Evolutionary conservation across 2,888 invertebrate species (phyloP).

Genomic region (Hybos culiciformis): DNA sequence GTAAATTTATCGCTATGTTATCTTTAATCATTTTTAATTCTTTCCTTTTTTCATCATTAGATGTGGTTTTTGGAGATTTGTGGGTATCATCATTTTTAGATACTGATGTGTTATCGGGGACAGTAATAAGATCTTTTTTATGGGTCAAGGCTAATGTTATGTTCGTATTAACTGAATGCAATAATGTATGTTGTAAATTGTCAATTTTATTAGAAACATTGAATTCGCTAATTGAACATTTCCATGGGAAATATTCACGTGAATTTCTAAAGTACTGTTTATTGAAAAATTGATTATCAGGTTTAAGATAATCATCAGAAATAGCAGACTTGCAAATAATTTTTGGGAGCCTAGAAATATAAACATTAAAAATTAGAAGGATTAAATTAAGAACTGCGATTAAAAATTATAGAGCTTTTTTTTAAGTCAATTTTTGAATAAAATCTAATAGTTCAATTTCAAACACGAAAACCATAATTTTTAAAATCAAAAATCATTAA

Average conservation of each 20-base stretch:
- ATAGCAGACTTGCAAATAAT: slow-evolving; percentile 22
- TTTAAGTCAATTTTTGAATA: too few relatives aligned
- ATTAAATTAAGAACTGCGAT: too few relatives aligned
- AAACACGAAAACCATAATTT: too few relatives aligned
- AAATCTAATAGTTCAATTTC: too few relatives aligned
- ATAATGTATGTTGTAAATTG: too few relatives aligned
- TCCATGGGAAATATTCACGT: slow-evolving; percentile 25
- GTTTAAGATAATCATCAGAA: slow-evolving; percentile 20
- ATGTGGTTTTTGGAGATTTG: too few relatives aligned
- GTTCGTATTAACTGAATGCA: slow-evolving; percentile 26
- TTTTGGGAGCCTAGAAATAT: slow-evolving; percentile 18
- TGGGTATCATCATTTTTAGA: slow-evolving; percentile 1
- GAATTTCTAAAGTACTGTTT: too few relatives aligned
- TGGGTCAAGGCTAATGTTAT: slow-evolving; percentile 27
- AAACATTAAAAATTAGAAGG: too few relatives aligned
- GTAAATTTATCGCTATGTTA: slow-evolving; percentile 45
- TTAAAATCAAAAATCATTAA: not conserved
- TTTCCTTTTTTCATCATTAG: too few relatives aligned
- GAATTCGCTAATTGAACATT: slow-evolving; percentile 21
- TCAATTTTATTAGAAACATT: slow-evolving; percentile 13
- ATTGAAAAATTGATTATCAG: not conserved
- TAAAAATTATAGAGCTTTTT: too few relatives aligned
- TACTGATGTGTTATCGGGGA: slow-evolving; percentile 3
- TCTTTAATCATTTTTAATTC: too few relatives aligned
- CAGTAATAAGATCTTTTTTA: slow-evolving; percentile 12